Evolutionary conservation across 1,140 invertebrate species (phyloP), one percentile per base, ranked within the genome.

Genomic region (Cotesia typhae): DNA sequence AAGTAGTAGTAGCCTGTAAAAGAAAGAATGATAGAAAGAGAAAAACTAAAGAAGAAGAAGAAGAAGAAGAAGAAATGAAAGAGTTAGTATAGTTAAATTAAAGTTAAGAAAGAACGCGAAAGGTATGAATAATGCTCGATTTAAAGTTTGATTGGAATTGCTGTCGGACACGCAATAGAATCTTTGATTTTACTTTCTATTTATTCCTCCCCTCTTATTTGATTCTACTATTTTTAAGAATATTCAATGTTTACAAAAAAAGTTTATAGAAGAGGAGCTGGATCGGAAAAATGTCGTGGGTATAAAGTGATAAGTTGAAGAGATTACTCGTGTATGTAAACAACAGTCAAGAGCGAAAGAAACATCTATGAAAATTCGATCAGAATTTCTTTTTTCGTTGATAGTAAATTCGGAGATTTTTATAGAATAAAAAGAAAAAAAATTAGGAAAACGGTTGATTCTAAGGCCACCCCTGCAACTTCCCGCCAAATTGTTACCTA

Each of bases 71-170:
- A 28, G 28, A 28, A 28, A 28, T 3, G 28, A 70, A 10, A 37
- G 59, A 64, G 41, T 41, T 41, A 41, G 38, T 10, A 47, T 47
- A 10, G 41, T 47, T 47, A 9, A 47, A 47, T 10, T 47, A 9
- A 47, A 47, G 41, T 47, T 47, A 61, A 71, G 53, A 65, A 28
- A 41, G 12, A 64, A 51, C 10, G 64, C 6, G 65, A 67, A 52
- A 36, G 64, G 7, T 65, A 71, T 71, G 70, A 71, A 71, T 71
- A 71, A 71, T 71, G 70, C 70, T 71, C 70, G 63, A 71, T 71
- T 71, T 71, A 71, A 71, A 71, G 70, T 71, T 71, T 71, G 70
- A 71, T 71, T 71, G 70, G 70, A 71, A 71, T 71, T 71, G 70
- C 70, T 71, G 70, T 71, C 61, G 61, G 70, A 71, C 70, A 71